Conservation (phyloP, 2,888 invertebrate genomes). For the Automeris io region DNA sequence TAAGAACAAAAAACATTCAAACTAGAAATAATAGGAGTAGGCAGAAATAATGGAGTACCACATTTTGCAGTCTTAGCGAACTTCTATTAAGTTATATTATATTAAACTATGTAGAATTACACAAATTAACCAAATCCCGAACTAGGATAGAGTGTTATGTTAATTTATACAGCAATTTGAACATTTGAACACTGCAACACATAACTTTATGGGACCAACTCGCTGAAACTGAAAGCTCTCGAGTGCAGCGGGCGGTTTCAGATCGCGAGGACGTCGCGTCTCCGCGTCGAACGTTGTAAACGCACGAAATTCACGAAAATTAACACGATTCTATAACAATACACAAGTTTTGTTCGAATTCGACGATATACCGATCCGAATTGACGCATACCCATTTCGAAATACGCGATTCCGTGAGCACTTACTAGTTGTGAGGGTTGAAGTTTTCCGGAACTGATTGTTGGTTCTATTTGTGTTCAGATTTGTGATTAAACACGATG, state of each 20-base stretch:
- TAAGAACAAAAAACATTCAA: no score
- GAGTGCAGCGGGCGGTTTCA: constrained; percentile 24
- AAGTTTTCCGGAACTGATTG: constrained; percentile 1
- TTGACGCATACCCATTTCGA: neutral
- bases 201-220: no score
- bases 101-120: no score
- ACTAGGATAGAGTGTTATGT: no score
- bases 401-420: neutral
- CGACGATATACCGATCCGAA: neutral
- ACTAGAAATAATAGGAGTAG: no score
- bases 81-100: no score
- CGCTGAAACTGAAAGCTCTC: constrained; percentile 28
- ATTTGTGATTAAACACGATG: constrained; percentile 1
- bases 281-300: constrained; percentile 1
- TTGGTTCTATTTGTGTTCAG: constrained; percentile 4
- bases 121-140: no score
- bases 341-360: neutral
- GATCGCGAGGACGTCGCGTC: constrained; percentile 30
- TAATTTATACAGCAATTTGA: no score
- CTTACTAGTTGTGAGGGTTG: neutral
- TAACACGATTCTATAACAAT: neutral
- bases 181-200: no score
- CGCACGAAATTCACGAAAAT: neutral
- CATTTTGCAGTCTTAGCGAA: no score
- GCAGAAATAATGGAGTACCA: no score